phyloP scores from a whole-genome alignment of 2,888 invertebrate species.

The Agapostemon virescens region DNA sequence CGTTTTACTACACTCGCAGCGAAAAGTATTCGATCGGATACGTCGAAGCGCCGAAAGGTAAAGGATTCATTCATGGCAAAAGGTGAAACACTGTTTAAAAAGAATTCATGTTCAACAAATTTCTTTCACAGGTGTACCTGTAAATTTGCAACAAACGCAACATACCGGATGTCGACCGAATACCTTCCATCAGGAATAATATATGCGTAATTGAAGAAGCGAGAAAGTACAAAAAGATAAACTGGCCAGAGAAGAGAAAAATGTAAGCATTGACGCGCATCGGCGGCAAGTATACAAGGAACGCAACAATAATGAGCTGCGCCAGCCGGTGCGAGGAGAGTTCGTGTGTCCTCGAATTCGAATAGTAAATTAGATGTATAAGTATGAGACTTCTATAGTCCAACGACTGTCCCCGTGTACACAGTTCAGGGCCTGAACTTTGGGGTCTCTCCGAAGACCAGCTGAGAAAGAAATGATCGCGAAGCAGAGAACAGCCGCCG shows the following conservation, averaged over 20 bases:
- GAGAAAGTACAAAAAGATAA: constrained; percentile 38
- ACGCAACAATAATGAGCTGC: constrained; percentile 45
- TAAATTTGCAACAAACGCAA: neutral
- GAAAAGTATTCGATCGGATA: neutral
- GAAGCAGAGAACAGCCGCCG: constrained; percentile 13
- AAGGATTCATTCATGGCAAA: too few relatives aligned
- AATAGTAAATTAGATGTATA: neutral
- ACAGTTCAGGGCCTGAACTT: neutral
- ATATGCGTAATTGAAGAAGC: constrained; percentile 59
- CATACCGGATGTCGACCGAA: neutral
- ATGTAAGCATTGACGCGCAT: constrained; percentile 54
- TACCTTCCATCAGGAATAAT: neutral
- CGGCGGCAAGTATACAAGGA: constrained; percentile 25
- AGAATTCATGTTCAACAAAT: too few relatives aligned
- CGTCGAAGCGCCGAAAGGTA: neutral
- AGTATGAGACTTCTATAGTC: neutral
- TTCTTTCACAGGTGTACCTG: too few relatives aligned
- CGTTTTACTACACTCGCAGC: neutral
- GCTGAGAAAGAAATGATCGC: constrained; percentile 10
- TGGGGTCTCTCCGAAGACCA: constrained; percentile 7
- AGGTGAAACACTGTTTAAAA: too few relatives aligned
- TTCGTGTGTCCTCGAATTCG: constrained; percentile 32
- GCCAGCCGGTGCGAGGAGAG: constrained; percentile 54
- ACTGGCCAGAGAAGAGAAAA: constrained; percentile 57
- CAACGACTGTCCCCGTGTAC: neutral